Percentiles rank a stretch among this genome's conserved stretches.
These are phyloP conservation scores for Diprion similis DNA, from an alignment of 1,140 invertebrate species.

Conservation along the genomic window DNA sequence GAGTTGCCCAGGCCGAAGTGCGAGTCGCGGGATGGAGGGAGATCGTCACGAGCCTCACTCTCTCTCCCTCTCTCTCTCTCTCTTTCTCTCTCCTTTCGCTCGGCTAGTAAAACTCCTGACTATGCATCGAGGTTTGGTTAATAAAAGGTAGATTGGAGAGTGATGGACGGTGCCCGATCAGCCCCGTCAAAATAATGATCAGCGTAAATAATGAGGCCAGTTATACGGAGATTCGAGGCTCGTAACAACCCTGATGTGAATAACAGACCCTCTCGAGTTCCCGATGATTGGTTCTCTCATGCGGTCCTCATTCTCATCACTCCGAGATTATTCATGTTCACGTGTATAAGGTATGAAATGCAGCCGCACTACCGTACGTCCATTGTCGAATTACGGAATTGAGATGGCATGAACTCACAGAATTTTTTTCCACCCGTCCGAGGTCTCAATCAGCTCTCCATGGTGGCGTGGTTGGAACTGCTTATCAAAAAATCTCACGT, in stretches of 20 bases:
- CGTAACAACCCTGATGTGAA: neutral
- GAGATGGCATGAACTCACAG: no score
- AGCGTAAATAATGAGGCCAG: slow-evolving; percentile 57
- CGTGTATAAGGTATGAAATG: neutral
- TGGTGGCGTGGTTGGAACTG: no score
- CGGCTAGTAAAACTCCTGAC: no score
- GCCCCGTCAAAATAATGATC: slow-evolving; percentile 58
- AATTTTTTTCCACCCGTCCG: no score
- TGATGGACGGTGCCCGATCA: slow-evolving; percentile 58
- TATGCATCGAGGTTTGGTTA: neutral
- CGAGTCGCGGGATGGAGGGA: slow-evolving; percentile 13
- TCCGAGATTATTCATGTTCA: neutral
- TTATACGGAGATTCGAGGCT: slow-evolving; percentile 34
- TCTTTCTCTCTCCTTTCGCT: no score
- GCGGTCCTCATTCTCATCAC: neutral
- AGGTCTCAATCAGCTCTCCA: no score
- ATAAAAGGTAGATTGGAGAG: slow-evolving; percentile 22
- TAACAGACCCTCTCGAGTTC: neutral
- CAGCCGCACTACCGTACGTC: no score
- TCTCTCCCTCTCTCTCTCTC: neutral
- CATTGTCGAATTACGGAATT: no score
- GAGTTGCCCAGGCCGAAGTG: slow-evolving; percentile 30
- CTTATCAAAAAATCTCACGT: no score
- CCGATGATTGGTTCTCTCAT: neutral
- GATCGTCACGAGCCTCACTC: neutral